These are phyloP conservation scores for Trichechus manatus DNA, from an alignment of 2,113 vertebrate species.

Conservation along the genomic window DNA sequence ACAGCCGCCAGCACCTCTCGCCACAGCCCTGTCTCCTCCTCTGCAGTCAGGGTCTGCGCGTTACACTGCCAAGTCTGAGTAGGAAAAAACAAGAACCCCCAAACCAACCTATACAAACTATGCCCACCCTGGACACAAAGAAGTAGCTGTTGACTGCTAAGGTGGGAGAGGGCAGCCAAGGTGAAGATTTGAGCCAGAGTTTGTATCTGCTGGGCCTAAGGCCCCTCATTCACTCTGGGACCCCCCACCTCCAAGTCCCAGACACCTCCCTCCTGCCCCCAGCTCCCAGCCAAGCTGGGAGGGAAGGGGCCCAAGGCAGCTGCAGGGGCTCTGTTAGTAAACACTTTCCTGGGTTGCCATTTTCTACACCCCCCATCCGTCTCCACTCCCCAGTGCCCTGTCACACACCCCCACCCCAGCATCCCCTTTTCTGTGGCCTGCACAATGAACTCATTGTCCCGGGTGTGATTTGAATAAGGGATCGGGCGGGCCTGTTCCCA, in stretches of 20 bases:
- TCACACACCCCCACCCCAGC: conserved; percentile 86
- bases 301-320: conserved; percentile 87
- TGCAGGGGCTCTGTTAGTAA: conserved; percentile 94
- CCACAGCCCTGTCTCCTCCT: not conserved
- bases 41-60: not conserved
- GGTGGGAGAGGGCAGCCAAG: not conserved
- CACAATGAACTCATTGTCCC: conserved; percentile 97
- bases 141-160: not conserved
- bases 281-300: conserved; percentile 71
- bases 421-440: conserved; percentile 88
- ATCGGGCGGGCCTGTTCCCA: conserved; percentile 92
- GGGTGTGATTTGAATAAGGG: conserved; percentile 93
- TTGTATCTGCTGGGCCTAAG: not conserved
- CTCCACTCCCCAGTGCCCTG: conserved; percentile 42
- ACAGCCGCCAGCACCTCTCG: conserved; percentile 8
- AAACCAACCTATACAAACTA: not conserved
- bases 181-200: not conserved
- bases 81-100: not conserved
- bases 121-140: not conserved
- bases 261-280: conserved; percentile 8
- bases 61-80: not conserved
- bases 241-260: not conserved
- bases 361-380: conserved; percentile 91
- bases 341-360: conserved; percentile 92
- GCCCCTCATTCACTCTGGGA: not conserved